A percentile compares a stretch with the other conserved stretches of the same genome.
Conservation (phyloP, 37 sponge, comb jelly and placozoan species). For the Haliclona indistincta region DNA sequence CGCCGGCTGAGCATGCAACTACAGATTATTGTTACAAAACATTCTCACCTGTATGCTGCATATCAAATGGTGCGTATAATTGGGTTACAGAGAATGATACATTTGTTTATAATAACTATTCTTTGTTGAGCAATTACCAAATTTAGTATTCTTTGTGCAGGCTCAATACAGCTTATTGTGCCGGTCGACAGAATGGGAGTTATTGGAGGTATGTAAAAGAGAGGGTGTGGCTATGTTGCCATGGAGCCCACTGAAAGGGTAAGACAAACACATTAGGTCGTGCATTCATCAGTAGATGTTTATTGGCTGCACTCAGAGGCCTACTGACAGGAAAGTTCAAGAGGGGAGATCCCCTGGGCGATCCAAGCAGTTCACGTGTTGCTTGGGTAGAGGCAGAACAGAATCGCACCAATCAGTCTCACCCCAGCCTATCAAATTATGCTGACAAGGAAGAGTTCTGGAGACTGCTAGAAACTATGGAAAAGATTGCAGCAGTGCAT, state of each 20-base stretch:
- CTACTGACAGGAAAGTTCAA: slow-evolving; percentile 80
- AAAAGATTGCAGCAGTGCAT: slow-evolving; percentile 50
- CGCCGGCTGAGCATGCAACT: too few species aligned
- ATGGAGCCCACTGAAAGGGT: slow-evolving; percentile 96
- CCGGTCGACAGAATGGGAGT: slow-evolving; percentile 90
- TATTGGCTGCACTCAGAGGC: slow-evolving; percentile 45
- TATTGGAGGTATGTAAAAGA: slow-evolving; percentile 80
- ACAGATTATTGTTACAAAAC: too few species aligned
- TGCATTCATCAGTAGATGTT: not conserved
- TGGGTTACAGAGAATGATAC: not conserved
- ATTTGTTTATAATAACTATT: not conserved
- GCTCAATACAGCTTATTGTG: slow-evolving; percentile 93
- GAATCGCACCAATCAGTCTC: slow-evolving; percentile 60
- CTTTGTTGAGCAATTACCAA: not conserved
- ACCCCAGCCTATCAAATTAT: slow-evolving; percentile 55
- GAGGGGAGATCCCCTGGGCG: slow-evolving; percentile 32
- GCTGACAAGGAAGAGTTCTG: slow-evolving; percentile 63
- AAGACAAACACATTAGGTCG: not conserved
- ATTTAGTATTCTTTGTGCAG: too few species aligned
- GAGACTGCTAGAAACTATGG: slow-evolving; percentile 62
- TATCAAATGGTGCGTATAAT: too few species aligned
- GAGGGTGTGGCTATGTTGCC: slow-evolving; percentile 88
- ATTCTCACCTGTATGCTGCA: too few species aligned
- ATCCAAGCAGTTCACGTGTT: slow-evolving; percentile 50
- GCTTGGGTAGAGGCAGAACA: slow-evolving; percentile 79